Conservation (phyloP, 35 echinoderm and acorn worm genomes). For the Apostichopus californicus region DNA sequence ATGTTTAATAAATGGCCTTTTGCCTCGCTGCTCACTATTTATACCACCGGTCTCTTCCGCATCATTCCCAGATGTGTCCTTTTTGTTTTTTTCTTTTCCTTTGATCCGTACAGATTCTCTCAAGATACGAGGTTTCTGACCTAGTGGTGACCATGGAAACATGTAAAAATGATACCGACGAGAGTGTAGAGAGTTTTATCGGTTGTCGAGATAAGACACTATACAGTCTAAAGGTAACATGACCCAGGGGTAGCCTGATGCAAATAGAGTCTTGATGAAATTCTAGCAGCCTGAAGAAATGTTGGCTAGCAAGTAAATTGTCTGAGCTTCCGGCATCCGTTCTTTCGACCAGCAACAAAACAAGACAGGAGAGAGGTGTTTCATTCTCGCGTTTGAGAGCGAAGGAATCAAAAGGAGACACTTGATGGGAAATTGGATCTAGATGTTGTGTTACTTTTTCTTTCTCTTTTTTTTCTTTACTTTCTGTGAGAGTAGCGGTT, state of each 20-base stretch:
- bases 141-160: conserved; percentile 50
- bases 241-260: conserved; percentile 2
- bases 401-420: neutral
- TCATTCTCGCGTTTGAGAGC: neutral
- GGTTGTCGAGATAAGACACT: conserved; percentile 56
- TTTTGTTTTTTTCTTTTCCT: neutral
- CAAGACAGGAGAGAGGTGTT: neutral
- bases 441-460: neutral
- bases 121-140: conserved; percentile 56
- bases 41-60: too few species aligned
- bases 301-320: neutral
- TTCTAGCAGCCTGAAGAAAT: conserved; percentile 3
- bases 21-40: too few species aligned
- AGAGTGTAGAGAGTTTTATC: conserved; percentile 22
- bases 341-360: neutral
- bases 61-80: neutral
- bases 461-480: neutral
- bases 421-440: conserved; percentile 18
- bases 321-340: neutral
- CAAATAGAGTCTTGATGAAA: conserved; percentile 36
- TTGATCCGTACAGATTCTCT: conserved; percentile 13
- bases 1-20: too few species aligned
- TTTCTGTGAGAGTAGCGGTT: neutral
- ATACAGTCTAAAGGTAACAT: conserved; percentile 37
- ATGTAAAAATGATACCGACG: conserved; percentile 40